Percentiles rank a stretch among this genome's conserved stretches.
These are phyloP conservation scores for Drosophila pseudotakahashii DNA, from an alignment of 2,888 invertebrate species.

Conservation along the genomic window DNA sequence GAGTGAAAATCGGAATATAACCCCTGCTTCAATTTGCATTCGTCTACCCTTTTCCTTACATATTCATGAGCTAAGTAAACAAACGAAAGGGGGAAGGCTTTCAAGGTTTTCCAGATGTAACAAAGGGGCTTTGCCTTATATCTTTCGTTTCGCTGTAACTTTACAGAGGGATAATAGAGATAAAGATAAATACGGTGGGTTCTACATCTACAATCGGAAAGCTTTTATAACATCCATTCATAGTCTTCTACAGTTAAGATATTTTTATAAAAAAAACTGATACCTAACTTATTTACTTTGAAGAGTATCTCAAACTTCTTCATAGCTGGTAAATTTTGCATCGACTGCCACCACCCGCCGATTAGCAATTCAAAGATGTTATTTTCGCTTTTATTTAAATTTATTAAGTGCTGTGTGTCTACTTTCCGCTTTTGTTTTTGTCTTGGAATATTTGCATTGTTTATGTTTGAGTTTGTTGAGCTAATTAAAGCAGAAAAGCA, in stretches of 20 bases:
- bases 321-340: neutral
- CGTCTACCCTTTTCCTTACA: slow-evolving; percentile 16
- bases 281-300: too few relatives aligned
- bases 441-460: slow-evolving; percentile 34
- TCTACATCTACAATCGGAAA: neutral
- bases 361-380: slow-evolving; percentile 16
- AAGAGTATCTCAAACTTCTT: slow-evolving; percentile 4
- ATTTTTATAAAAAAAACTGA: too few relatives aligned
- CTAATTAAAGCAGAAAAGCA: slow-evolving; percentile 31
- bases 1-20: slow-evolving; percentile 18
- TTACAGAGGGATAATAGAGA: neutral
- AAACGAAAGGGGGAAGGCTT: neutral
- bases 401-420: slow-evolving; percentile 15
- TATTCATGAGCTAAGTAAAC: slow-evolving; percentile 19
- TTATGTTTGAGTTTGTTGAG: slow-evolving; percentile 40
- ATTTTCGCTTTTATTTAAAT: slow-evolving; percentile 24
- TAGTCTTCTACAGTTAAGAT: too few relatives aligned
- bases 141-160: neutral
- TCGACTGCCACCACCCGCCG: neutral
- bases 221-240: neutral
- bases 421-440: slow-evolving; percentile 10
- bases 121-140: neutral
- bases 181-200: neutral
- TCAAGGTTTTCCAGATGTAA: slow-evolving; percentile 1
- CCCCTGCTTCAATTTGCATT: slow-evolving; percentile 30